These are phyloP conservation scores for Tanytarsus gracilentus DNA, from an alignment of 2,888 invertebrate genomes.

Conservation along the genomic window DNA sequence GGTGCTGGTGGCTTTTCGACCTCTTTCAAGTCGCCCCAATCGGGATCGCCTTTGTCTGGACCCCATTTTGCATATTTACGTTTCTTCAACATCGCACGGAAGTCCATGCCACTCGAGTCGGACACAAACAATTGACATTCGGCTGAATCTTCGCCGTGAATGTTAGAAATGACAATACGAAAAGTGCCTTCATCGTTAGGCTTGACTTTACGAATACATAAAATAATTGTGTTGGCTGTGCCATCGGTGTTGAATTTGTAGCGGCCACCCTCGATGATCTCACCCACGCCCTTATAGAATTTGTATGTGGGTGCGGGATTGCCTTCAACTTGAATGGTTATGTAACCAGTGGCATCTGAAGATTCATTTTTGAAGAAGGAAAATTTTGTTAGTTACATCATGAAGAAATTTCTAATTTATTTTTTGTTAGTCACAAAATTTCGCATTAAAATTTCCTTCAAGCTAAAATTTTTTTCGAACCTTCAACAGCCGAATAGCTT, in stretches of 20 bases:
- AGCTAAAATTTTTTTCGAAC: slow-evolving; percentile 45
- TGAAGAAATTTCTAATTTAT: neutral
- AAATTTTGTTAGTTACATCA: slow-evolving; percentile 12
- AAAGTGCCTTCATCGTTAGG: slow-evolving; percentile 96
- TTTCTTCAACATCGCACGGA: slow-evolving; percentile 96
- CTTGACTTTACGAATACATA: slow-evolving; percentile 93
- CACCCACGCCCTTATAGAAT: slow-evolving; percentile 88
- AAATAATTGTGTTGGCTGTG: slow-evolving; percentile 80
- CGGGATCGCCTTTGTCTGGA: slow-evolving; percentile 80
- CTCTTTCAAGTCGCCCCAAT: slow-evolving; percentile 90
- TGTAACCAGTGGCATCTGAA: slow-evolving; percentile 64
- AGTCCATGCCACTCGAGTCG: slow-evolving; percentile 97
- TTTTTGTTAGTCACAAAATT: too few relatives aligned
- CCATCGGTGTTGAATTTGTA: slow-evolving; percentile 94
- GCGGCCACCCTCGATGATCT: slow-evolving; percentile 89
- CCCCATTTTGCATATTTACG: slow-evolving; percentile 92
- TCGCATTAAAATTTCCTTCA: neutral
- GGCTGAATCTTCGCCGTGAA: slow-evolving; percentile 90
- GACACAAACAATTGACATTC: slow-evolving; percentile 95
- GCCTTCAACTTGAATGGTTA: slow-evolving; percentile 88
- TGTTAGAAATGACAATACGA: slow-evolving; percentile 83
- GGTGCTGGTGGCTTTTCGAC: slow-evolving; percentile 79
- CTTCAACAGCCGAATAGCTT: slow-evolving; percentile 94
- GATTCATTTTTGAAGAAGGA: neutral
- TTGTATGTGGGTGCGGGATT: slow-evolving; percentile 91